Conservation (phyloP, 37 sponge, comb jelly and placozoan genomes). For the Halisarca cf. caerulea region DNA sequence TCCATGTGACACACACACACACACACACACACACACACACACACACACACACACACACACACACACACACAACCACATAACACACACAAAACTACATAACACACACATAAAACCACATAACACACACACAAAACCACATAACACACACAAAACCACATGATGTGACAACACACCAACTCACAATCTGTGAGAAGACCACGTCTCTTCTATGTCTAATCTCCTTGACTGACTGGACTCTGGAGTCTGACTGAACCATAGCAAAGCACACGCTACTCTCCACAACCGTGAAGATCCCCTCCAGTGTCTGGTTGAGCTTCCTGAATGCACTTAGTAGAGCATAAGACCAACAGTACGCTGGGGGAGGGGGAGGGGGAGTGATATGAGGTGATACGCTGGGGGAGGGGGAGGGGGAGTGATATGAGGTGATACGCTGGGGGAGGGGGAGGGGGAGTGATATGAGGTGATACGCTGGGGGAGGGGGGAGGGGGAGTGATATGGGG, state of each 20-base stretch:
- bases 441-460: not conserved
- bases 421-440: not conserved
- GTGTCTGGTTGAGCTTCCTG: conserved; percentile 50
- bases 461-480: not conserved
- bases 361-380: not conserved
- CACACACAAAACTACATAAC: too few relatives aligned
- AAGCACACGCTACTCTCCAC: conserved; percentile 58
- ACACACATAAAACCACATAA: too few relatives aligned
- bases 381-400: not conserved
- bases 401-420: not conserved
- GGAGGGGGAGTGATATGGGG: not conserved
- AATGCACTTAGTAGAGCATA: conserved; percentile 43
- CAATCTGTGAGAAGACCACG: conserved; percentile 78
- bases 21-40: too few relatives aligned
- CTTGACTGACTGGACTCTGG: conserved; percentile 29
- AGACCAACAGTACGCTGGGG: conserved; percentile 19
- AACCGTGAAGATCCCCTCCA: conserved; percentile 63
- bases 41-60: too few relatives aligned
- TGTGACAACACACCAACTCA: too few relatives aligned
- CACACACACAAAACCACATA: not conserved
- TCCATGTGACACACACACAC: too few relatives aligned
- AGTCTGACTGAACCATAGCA: conserved; percentile 42
- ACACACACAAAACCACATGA: too few relatives aligned
- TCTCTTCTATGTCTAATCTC: conserved; percentile 52
- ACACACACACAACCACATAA: too few relatives aligned